phyloP scores from a whole-genome alignment of 2,113 vertebrate species.

The Dasypus novemcinctus region DNA sequence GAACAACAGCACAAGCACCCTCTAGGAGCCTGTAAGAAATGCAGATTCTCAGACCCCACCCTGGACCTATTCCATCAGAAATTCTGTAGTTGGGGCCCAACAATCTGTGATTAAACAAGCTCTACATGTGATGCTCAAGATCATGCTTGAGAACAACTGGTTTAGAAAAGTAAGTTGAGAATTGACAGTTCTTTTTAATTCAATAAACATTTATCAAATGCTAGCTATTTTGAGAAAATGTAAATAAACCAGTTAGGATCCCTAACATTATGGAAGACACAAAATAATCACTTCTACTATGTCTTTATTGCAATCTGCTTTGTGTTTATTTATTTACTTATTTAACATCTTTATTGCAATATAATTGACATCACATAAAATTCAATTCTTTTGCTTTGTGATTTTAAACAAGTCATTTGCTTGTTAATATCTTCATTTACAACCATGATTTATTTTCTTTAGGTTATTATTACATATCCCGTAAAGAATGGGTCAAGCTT shows the following conservation, averaged over 20 bases:
- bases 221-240: slow-evolving; percentile 2
- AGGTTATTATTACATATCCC: not conserved
- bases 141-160: not conserved
- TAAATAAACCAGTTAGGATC: not conserved
- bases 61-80: not conserved
- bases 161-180: not conserved
- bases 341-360: too few species aligned
- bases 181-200: not conserved
- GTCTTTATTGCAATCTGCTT: not conserved
- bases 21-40: not conserved
- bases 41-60: too few species aligned
- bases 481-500: not conserved
- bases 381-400: too few species aligned
- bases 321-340: too few species aligned
- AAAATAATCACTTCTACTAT: not conserved
- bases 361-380: too few species aligned
- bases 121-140: not conserved
- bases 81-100: not conserved
- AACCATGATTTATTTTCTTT: not conserved
- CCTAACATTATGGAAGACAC: not conserved
- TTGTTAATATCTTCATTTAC: not conserved
- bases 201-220: not conserved
- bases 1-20: not conserved
- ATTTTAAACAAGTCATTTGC: not conserved
- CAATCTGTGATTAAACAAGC: not conserved